Percentiles rank a stretch among this genome's conserved stretches.
Conservation (phyloP, 2,888 invertebrate species). For the Perizoma affinitatum region DNA sequence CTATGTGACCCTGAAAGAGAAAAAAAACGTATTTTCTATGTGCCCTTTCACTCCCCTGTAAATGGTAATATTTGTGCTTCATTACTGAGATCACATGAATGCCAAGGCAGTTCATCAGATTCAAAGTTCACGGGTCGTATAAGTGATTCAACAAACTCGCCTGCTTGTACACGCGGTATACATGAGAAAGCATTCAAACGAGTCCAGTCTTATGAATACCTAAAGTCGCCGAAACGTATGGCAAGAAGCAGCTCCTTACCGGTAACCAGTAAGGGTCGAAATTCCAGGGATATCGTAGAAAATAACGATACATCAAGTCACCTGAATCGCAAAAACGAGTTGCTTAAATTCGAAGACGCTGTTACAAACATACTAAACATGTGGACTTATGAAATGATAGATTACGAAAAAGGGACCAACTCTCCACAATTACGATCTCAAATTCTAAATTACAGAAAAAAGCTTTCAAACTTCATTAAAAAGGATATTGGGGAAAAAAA, state of each 20-base stretch:
- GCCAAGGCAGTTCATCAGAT: conserved; percentile 6
- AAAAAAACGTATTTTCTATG: conserved; percentile 15
- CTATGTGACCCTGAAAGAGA: conserved; percentile 18
- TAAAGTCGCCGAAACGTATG: conserved; percentile 2
- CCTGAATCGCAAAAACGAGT: background rate
- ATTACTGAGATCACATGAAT: conserved; percentile 16
- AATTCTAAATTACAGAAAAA: conserved; percentile 24
- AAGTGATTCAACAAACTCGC: conserved; percentile 13
- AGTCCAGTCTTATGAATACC: conserved; percentile 1
- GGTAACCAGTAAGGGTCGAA: conserved; percentile 1
- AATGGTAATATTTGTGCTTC: conserved; percentile 19
- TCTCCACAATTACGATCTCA: conserved; percentile 18
- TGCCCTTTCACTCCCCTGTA: conserved; percentile 23
- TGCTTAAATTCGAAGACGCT: conserved; percentile 24
- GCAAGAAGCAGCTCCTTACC: conserved; percentile 23
- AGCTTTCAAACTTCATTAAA: conserved; percentile 16
- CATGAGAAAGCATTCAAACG: conserved; percentile 1
- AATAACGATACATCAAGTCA: background rate
- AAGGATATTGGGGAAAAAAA: conserved; percentile 24
- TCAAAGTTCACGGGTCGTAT: conserved; percentile 14
- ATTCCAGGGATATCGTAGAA: conserved; percentile 2
- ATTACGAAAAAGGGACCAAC: conserved; percentile 21
- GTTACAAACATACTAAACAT: conserved; percentile 25
- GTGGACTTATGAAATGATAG: conserved; percentile 31
- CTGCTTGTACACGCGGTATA: background rate